Percentiles rank a stretch among this genome's conserved stretches.
phyloP scores from a whole-genome alignment of 2,113 vertebrate genomes.

The Sinocyclocheilus anophthalmus region DNA sequence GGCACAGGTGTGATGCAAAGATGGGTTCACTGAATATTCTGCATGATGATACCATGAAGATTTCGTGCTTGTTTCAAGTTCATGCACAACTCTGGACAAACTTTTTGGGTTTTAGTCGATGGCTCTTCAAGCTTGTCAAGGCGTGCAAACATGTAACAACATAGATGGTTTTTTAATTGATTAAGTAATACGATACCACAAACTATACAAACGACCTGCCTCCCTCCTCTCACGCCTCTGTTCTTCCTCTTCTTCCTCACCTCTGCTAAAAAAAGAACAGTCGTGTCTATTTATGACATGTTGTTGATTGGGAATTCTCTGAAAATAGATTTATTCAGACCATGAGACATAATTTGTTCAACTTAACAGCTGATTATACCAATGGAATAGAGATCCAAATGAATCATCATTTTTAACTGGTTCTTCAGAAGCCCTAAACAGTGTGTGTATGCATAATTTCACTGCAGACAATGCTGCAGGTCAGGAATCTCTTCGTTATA shows the following conservation, averaged over 20 bases:
- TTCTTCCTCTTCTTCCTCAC: conserved; percentile 80
- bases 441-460: too few species aligned
- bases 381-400: not conserved
- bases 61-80: conserved; percentile 52
- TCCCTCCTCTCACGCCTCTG: conserved; percentile 81
- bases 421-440: not conserved
- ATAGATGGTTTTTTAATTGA: conserved; percentile 62
- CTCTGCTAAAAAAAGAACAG: conserved; percentile 80
- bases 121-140: conserved; percentile 58
- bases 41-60: conserved; percentile 42
- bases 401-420: not conserved
- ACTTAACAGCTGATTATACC: not conserved
- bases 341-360: not conserved
- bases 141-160: conserved; percentile 75
- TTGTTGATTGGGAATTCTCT: conserved; percentile 42
- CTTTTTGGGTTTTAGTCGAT: conserved; percentile 6
- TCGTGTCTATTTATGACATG: conserved; percentile 66
- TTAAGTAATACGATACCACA: conserved; percentile 76
- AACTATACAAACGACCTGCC: conserved; percentile 82
- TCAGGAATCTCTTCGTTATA: too few species aligned
- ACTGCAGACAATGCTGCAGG: too few species aligned
- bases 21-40: conserved; percentile 43
- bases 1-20: conserved; percentile 40
- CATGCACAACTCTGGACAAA: conserved; percentile 47
- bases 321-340: not conserved